phyloP scores from a whole-genome alignment of 2,113 vertebrate genomes.

The Orycteropus afer region DNA sequence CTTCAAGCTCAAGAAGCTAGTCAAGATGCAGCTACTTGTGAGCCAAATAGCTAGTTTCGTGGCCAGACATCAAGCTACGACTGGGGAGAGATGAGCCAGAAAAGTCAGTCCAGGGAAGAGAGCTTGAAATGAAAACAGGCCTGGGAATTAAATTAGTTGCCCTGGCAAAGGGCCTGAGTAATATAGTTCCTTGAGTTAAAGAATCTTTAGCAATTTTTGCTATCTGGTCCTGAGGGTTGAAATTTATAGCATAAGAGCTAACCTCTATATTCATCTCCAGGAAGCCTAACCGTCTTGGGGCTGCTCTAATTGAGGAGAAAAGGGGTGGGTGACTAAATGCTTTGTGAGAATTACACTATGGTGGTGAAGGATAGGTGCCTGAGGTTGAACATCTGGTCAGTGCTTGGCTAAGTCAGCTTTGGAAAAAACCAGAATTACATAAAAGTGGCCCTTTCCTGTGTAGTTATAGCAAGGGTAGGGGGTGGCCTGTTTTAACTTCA shows the following conservation, averaged over 20 bases:
- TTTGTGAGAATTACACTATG: slow-evolving; percentile 12
- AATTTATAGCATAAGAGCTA: slow-evolving; percentile 33
- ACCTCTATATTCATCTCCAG: background rate
- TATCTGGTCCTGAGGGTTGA: slow-evolving; percentile 18
- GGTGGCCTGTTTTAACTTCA: slow-evolving; percentile 40
- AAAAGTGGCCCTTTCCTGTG: background rate
- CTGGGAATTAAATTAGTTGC: slow-evolving; percentile 8
- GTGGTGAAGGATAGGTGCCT: slow-evolving; percentile 20
- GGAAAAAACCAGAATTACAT: slow-evolving; percentile 61
- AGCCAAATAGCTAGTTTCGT: background rate
- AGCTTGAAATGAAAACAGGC: background rate
- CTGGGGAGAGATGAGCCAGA: background rate
- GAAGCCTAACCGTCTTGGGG: slow-evolving; percentile 34
- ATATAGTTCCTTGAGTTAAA: slow-evolving; percentile 41
- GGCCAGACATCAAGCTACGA: background rate
- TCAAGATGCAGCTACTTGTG: background rate
- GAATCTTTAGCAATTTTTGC: slow-evolving; percentile 32
- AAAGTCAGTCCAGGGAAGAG: background rate
- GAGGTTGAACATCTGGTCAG: slow-evolving; percentile 50
- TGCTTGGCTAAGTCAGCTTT: slow-evolving; percentile 11
- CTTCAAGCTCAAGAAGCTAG: background rate
- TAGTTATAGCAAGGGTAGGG: slow-evolving; percentile 35
- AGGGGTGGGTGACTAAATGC: background rate
- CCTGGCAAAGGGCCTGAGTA: slow-evolving; percentile 30
- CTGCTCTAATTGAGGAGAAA: background rate